Conservation (phyloP, 2,113 vertebrate species). For the Andinoacara biseriatus region DNA sequence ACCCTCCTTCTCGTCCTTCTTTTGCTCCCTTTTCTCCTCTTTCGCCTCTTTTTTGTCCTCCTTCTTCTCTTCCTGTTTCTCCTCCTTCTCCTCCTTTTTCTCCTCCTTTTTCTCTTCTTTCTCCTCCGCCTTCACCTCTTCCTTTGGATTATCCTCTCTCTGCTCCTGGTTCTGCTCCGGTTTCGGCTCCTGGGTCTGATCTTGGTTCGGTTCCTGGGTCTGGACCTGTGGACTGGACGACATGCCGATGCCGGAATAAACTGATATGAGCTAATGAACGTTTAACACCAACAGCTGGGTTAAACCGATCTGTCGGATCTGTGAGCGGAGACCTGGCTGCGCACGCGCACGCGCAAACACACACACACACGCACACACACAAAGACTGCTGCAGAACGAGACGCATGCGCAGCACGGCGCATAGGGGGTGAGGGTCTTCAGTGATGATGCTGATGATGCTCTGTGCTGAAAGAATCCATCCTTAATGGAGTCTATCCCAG, state of each 20-base stretch:
- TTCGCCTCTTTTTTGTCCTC: not conserved
- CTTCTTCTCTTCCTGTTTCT: slow-evolving; percentile 74
- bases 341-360: not conserved
- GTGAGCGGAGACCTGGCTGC: not conserved
- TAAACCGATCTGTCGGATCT: slow-evolving; percentile 15
- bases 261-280: slow-evolving; percentile 36
- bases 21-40: not conserved
- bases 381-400: slow-evolving; percentile 31
- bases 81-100: slow-evolving; percentile 80
- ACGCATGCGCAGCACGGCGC: slow-evolving; percentile 40
- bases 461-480: not conserved
- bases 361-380: not conserved
- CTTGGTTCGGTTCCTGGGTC: not conserved
- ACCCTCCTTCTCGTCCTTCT: slow-evolving; percentile 50
- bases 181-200: slow-evolving; percentile 20
- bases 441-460: not conserved
- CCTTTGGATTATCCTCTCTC: not conserved
- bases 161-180: not conserved
- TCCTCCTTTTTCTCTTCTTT: slow-evolving; percentile 60
- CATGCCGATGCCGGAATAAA: slow-evolving; percentile 21
- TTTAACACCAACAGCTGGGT: not conserved
- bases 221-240: slow-evolving; percentile 12
- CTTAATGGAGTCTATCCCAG: not conserved
- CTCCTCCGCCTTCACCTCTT: slow-evolving; percentile 62
- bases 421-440: not conserved